These are phyloP conservation scores for Drosophila conformis DNA, from an alignment of 2,888 invertebrate species.

Conservation along the genomic window DNA sequence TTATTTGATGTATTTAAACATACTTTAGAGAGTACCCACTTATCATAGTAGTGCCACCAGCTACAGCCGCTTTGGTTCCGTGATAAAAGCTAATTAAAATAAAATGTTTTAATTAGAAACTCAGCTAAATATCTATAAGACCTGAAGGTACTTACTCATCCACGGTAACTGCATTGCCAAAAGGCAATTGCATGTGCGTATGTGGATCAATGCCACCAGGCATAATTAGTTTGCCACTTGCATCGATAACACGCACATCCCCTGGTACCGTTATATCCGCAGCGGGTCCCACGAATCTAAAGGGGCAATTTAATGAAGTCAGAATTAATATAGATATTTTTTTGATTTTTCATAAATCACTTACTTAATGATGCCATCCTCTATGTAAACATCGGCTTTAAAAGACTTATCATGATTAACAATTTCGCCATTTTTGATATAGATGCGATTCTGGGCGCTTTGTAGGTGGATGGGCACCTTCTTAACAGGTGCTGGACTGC, in stretches of 20 bases:
- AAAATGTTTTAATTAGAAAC: background rate
- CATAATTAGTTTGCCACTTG: slow-evolving; percentile 94
- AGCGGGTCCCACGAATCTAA: slow-evolving; percentile 83
- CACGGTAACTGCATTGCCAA: slow-evolving; percentile 94
- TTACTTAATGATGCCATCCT: slow-evolving; percentile 98
- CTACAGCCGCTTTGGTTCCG: slow-evolving; percentile 98
- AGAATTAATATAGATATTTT: background rate
- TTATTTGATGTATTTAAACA: background rate
- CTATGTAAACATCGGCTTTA: slow-evolving; percentile 97
- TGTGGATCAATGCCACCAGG: slow-evolving; percentile 99
- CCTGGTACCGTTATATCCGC: slow-evolving; percentile 88
- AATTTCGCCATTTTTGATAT: slow-evolving; percentile 97
- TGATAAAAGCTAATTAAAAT: slow-evolving; percentile 90
- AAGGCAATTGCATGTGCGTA: slow-evolving; percentile 96
- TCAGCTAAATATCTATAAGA: slow-evolving; percentile 86
- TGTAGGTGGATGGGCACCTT: slow-evolving; percentile 97
- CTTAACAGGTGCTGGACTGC: slow-evolving; percentile 91
- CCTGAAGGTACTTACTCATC: slow-evolving; percentile 93
- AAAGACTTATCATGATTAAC: slow-evolving; percentile 96
- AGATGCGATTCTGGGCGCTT: slow-evolving; percentile 94
- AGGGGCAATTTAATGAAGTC: background rate
- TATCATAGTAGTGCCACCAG: slow-evolving; percentile 99
- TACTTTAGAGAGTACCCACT: slow-evolving; percentile 88
- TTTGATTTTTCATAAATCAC: slow-evolving; percentile 64
- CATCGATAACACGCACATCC: slow-evolving; percentile 96